Evolutionary conservation across 2,797 vertebrate genomes (phyloP).

Genomic region (Paramormyrops hopkinsi): DNA sequence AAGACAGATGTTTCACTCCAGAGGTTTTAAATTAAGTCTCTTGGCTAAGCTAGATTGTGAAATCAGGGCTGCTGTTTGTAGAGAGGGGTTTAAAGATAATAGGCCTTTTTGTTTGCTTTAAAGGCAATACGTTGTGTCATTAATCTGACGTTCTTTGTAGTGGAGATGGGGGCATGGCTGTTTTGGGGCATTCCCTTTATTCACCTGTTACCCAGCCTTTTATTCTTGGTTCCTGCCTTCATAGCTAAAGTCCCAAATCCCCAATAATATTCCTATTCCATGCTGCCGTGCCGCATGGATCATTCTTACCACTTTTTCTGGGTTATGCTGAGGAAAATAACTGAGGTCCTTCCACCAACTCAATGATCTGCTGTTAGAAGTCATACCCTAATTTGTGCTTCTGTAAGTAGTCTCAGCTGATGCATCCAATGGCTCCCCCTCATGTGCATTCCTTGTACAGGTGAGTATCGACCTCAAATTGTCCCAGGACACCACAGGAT

Average conservation of each 20-base stretch:
- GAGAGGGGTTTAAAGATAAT: background rate
- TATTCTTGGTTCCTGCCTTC: background rate
- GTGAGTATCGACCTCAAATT: background rate
- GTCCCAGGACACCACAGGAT: background rate
- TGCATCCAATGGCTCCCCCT: background rate
- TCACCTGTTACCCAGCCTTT: background rate
- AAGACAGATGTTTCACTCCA: constrained; percentile 14
- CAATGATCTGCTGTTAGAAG: background rate
- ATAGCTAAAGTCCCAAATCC: background rate
- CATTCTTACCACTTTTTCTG: background rate
- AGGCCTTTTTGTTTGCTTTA: background rate
- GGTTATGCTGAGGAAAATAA: background rate
- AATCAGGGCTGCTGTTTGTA: background rate
- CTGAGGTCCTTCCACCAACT: background rate
- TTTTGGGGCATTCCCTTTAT: background rate
- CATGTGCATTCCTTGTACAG: background rate
- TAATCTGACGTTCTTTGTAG: background rate
- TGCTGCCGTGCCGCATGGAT: background rate
- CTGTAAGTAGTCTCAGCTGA: background rate
- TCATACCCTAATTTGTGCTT: background rate
- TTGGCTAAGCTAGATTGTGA: background rate
- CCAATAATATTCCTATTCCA: background rate
- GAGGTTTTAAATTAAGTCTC: background rate
- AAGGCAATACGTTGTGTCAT: background rate
- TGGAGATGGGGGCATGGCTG: background rate